A percentile compares a stretch with the other conserved stretches of the same genome.
Conservation (phyloP, 2,888 invertebrate genomes). For the Lithophane leautieri region DNA sequence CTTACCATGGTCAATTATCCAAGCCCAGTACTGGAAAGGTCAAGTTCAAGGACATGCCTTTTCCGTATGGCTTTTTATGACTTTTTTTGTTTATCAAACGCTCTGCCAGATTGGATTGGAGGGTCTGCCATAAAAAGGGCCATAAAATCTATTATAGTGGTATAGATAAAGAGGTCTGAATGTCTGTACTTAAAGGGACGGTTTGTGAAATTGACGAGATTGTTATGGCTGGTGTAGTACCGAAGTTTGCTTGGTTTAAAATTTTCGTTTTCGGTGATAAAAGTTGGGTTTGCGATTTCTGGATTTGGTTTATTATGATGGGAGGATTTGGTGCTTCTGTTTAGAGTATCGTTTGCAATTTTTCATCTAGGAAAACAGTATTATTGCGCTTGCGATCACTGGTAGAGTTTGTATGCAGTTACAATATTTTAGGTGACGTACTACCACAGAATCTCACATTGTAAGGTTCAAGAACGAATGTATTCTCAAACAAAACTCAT, state of each 20-base stretch:
- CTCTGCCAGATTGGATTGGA: constrained; percentile 75
- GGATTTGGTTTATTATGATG: constrained; percentile 22
- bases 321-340: neutral
- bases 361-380: neutral
- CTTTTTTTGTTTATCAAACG: constrained; percentile 67
- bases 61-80: constrained; percentile 61
- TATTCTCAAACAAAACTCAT: neutral
- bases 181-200: constrained; percentile 72
- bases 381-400: neutral
- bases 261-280: constrained; percentile 42
- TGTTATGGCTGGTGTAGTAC: constrained; percentile 43
- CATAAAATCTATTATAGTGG: constrained; percentile 72
- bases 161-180: constrained; percentile 74
- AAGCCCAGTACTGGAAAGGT: constrained; percentile 44
- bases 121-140: constrained; percentile 70
- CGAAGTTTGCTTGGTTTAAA: constrained; percentile 40
- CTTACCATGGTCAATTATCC: constrained; percentile 58
- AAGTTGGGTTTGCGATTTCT: neutral
- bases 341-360: neutral
- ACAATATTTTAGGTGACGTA: neutral
- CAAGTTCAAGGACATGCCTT: constrained; percentile 51
- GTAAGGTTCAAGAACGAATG: neutral
- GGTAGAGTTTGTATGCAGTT: neutral
- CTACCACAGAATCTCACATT: neutral
- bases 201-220: constrained; percentile 71